Evolutionary conservation across 2,888 invertebrate genomes (phyloP).

Genomic region (Heliconius hortense): DNA sequence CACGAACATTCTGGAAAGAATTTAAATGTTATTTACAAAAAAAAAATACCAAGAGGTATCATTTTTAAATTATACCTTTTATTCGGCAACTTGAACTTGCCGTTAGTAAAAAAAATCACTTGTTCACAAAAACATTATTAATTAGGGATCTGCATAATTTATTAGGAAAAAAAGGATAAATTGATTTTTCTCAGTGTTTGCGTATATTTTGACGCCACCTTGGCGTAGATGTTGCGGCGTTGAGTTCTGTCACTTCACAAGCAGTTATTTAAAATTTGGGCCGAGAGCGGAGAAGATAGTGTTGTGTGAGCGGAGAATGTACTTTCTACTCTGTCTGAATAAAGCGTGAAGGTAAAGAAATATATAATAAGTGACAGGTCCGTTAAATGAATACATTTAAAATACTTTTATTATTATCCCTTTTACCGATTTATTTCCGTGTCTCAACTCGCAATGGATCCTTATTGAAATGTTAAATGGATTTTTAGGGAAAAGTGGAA

Average conservation of each 20-base stretch:
- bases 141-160: constrained; percentile 6
- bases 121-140: neutral
- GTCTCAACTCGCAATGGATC: too few relatives aligned
- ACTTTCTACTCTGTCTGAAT: too few relatives aligned
- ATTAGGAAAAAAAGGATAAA: neutral
- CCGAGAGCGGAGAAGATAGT: neutral
- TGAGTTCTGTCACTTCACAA: neutral
- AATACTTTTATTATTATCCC: too few relatives aligned
- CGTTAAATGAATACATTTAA: too few relatives aligned
- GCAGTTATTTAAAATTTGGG: neutral
- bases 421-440: too few relatives aligned
- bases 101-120: neutral
- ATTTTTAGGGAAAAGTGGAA: too few relatives aligned
- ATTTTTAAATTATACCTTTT: constrained; percentile 5
- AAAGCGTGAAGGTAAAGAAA: too few relatives aligned
- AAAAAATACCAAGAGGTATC: too few relatives aligned
- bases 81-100: neutral
- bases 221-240: neutral
- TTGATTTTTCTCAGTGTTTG: neutral
- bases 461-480: too few relatives aligned
- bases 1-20: neutral
- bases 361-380: too few relatives aligned
- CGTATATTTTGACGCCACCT: neutral
- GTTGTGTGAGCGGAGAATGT: too few relatives aligned
- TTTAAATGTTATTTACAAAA: neutral